These are phyloP conservation scores for Aproaerema taeniolella DNA, from an alignment of 2,888 invertebrate species.

Conservation along the genomic window DNA sequence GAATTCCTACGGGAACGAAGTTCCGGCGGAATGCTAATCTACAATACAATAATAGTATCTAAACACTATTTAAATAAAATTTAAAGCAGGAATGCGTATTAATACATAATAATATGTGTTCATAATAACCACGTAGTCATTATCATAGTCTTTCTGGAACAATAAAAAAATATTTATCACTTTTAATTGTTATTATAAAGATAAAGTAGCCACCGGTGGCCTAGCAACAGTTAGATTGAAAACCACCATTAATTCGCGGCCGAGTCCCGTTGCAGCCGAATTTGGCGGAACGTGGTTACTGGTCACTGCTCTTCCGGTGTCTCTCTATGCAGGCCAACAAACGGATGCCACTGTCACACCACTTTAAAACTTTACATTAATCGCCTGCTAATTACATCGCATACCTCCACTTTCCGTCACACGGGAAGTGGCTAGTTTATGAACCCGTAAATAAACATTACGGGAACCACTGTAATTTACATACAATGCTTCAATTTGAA, in stretches of 20 bases:
- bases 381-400: constrained; percentile 3
- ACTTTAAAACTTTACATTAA: not conserved
- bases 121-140: no score
- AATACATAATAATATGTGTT: no score
- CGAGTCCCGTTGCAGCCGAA: constrained; percentile 67
- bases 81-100: no score
- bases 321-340: constrained; percentile 14
- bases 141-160: no score
- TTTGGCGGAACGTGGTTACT: constrained; percentile 58
- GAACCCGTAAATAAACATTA: constrained; percentile 5
- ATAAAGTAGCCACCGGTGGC: no score
- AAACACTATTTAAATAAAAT: no score
- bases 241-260: constrained; percentile 48
- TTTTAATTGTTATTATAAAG: no score
- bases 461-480: constrained; percentile 7
- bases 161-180: no score
- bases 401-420: not conserved
- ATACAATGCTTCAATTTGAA: constrained; percentile 12
- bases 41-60: no score
- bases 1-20: no score
- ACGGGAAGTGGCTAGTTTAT: constrained; percentile 8
- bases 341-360: constrained; percentile 7
- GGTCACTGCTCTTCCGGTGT: constrained; percentile 71
- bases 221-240: no score
- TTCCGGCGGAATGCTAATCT: no score